Conservation (phyloP, 2,113 vertebrate species). For the Otocyon megalotis region DNA sequence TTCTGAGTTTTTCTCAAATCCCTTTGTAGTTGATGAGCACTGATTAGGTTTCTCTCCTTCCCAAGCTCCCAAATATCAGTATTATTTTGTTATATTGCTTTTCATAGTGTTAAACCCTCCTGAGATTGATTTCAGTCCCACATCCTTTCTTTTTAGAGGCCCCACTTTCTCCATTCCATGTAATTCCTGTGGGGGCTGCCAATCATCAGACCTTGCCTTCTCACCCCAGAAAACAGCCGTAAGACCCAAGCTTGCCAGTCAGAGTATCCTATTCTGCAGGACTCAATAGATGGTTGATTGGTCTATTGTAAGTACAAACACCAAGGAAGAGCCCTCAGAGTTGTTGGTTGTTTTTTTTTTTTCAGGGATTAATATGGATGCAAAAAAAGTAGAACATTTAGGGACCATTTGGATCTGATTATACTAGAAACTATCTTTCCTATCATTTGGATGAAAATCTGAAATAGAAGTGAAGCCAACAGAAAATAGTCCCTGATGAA, state of each 20-base stretch:
- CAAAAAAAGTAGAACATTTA: neutral
- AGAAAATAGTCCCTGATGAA: neutral
- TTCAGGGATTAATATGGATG: neutral
- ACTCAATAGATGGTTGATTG: neutral
- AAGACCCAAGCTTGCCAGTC: neutral
- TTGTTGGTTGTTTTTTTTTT: neutral
- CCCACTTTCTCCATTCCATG: neutral
- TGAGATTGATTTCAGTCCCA: neutral
- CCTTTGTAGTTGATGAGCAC: neutral
- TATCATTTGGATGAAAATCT: conserved; percentile 9
- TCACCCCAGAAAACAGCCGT: neutral
- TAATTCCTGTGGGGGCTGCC: neutral
- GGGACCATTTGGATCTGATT: neutral
- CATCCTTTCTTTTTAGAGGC: neutral
- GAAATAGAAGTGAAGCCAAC: neutral
- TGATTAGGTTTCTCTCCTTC: neutral
- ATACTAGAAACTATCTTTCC: neutral
- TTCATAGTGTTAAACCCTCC: neutral
- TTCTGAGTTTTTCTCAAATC: neutral
- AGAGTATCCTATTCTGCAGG: neutral
- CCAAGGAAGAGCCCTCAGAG: neutral
- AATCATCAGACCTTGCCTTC: neutral
- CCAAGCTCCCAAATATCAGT: neutral
- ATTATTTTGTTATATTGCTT: neutral
- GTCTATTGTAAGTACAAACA: neutral